Base-by-base conservation (phyloP, 2,797 vertebrate genomes). In the Margarornis squamiger region DNA sequence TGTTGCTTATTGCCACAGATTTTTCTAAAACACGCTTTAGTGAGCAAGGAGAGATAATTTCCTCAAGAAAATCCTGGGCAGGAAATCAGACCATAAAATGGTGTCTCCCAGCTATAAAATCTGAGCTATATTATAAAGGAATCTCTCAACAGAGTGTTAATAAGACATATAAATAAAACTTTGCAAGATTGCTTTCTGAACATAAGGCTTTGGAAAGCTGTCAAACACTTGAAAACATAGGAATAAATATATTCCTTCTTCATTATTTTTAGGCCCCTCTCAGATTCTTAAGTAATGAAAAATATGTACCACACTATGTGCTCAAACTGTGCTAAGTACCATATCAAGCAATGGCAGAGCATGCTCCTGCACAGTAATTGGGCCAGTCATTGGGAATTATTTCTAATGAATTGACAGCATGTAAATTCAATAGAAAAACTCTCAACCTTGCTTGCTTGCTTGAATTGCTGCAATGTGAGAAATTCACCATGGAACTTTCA, bases 131-230 rank as follows among this genome's bases (percentile, higher is more conserved):
- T 76, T 84, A 93, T 78, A 86, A 72, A 88, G 70, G 24, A 84
- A n/a, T 73, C 15, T 72, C 83, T 88, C 68, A 85, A 65, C 4
- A 70, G 46, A 46, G 3, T 75, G 26, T 18, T 94, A 77, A 73
- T 71, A 80, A 41, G 21, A 65, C 8, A 48, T 21, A 32, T 17
- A 63, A 91, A 77, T 46, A 77, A 65, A 57, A 26, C 13, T 88
- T 92, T 88, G 30, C 39, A 71, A 32, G 22, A 92, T 68, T 77
- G 12, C 17, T 72, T 78, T 74, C 38, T 55, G 46, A 91, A 38
- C 66, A 86, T 80, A 88, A 78, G 65, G 34, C 61, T 83, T 94
- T 81, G 32, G 72, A 94, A 94, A 86, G n/a, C 86, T 81, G 62
- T 94, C 85, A 96, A 92, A 84, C 43, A 22, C 54, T 90, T 68